phyloP scores from a whole-genome alignment of 2,113 vertebrate genomes.

The Aegithalos caudatus region DNA sequence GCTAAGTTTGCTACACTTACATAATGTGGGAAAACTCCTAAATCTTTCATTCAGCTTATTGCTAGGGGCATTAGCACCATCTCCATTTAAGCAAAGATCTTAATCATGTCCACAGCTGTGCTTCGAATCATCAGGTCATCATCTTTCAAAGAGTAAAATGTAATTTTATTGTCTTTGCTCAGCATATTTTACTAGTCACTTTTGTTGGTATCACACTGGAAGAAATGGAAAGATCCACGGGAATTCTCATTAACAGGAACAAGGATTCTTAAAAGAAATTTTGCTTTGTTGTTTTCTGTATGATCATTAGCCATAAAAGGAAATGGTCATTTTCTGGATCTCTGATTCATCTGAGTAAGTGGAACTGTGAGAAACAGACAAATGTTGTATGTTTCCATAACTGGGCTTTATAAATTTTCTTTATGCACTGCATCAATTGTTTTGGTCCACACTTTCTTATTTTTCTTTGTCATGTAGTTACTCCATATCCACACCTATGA shows the following conservation, averaged over 20 bases:
- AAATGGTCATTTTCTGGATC: not conserved
- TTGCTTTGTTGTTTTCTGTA: conserved; percentile 17
- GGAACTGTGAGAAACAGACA: not conserved
- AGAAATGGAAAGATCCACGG: conserved; percentile 34
- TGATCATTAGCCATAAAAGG: not conserved
- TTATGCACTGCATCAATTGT: not conserved
- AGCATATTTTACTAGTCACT: conserved; percentile 19
- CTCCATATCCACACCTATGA: not conserved
- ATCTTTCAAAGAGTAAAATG: conserved; percentile 7
- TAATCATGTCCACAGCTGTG: not conserved
- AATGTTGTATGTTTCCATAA: not conserved
- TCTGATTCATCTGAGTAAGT: not conserved
- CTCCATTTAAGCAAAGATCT: not conserved
- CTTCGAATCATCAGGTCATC: not conserved
- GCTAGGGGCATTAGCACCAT: not conserved
- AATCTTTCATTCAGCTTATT: not conserved
- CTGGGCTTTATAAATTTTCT: not conserved
- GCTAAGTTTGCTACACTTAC: not conserved
- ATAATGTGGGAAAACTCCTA: not conserved
- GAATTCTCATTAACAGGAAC: conserved; percentile 10
- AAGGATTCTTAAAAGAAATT: not conserved
- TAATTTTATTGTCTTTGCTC: not conserved
- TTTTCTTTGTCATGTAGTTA: not conserved
- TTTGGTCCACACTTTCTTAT: not conserved
- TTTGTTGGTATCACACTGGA: not conserved